Evolutionary conservation across 2,113 vertebrate genomes (phyloP), one percentile per base, ranked within the genome.

Genomic region (Pipa parva): DNA sequence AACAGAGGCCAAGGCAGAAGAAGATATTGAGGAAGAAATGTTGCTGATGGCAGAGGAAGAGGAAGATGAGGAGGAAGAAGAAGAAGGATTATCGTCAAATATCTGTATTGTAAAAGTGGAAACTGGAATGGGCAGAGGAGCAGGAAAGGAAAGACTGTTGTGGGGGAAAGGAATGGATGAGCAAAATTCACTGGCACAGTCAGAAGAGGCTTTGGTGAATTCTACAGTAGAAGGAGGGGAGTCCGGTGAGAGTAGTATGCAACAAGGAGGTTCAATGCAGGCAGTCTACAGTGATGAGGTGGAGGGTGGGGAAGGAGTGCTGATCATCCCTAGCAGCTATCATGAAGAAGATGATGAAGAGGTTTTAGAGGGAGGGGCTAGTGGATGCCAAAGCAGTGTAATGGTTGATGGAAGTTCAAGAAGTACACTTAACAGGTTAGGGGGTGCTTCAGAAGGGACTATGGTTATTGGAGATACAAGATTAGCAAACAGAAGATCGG

Each of bases 21-120:
- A 81, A 21, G 79, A 79, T 0, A 66, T 83, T 63, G 82, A 83
- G 59, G 77, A 82, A 12, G 79, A 83, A 46, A 76, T 81, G 55
- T 74, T 80, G 1, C 72, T 84, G 72, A 79, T 83, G 25, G 80
- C 76, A 1, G 81, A 83, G 26, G 75, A 79, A 0, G 83, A 84
- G 6, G 80, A 83, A 1, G 85, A 84, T 1, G 84, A 84, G 0
- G 90, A 90, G 1, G 90, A 91, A 85, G 88, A 84, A 0, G 84
- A 88, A 0, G 50, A 85, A 21, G 66, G 59, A 73, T 75, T 0
- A 84, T 86, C 42, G 82, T 76, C 0, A 1, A 78, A 87, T 29
- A 87, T 94, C 3, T 93, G 89, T 50, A 83, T 94, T 7, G 83
- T 87, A 24, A 85, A 85, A 50, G 80, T 84, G 70, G 85, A 87